These are phyloP conservation scores for Pycnomerus fuliginosus DNA, from an alignment of 2,888 invertebrate species.

Conservation along the genomic window DNA sequence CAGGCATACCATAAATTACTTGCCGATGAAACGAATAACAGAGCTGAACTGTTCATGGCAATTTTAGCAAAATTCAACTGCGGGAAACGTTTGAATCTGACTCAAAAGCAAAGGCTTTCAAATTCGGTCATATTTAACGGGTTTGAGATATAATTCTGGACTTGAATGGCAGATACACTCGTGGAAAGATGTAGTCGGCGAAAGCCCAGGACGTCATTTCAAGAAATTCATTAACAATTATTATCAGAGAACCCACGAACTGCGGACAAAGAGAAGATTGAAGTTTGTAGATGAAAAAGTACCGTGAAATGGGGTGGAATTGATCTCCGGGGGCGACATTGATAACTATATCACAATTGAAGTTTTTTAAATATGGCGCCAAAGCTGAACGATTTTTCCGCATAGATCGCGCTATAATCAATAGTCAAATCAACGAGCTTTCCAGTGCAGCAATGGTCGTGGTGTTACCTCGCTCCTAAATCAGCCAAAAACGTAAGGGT, in stretches of 20 bases:
- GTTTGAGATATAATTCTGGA: not conserved
- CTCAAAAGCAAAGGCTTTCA: constrained; percentile 2
- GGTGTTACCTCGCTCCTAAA: too few relatives aligned
- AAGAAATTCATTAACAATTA: not conserved
- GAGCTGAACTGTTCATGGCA: constrained; percentile 1
- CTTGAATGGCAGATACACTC: not conserved
- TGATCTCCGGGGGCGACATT: too few relatives aligned
- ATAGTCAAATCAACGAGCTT: too few relatives aligned
- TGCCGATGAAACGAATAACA: not conserved
- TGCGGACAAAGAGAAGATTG: not conserved
- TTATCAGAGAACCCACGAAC: not conserved
- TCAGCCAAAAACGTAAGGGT: too few relatives aligned
- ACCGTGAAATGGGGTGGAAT: too few relatives aligned
- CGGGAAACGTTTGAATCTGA: constrained; percentile 9
- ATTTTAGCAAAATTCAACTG: constrained; percentile 1
- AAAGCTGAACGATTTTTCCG: too few relatives aligned
- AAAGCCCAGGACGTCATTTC: not conserved
- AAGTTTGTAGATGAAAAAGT: not conserved
- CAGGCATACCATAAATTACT: not conserved
- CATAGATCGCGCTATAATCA: too few relatives aligned
- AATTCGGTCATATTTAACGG: not conserved
- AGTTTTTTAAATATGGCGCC: too few relatives aligned
- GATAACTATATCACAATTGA: too few relatives aligned
- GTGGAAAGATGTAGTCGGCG: not conserved
- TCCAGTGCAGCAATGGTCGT: too few relatives aligned